Conservation (phyloP, 2,113 vertebrate species). For the Theristicus caerulescens region DNA sequence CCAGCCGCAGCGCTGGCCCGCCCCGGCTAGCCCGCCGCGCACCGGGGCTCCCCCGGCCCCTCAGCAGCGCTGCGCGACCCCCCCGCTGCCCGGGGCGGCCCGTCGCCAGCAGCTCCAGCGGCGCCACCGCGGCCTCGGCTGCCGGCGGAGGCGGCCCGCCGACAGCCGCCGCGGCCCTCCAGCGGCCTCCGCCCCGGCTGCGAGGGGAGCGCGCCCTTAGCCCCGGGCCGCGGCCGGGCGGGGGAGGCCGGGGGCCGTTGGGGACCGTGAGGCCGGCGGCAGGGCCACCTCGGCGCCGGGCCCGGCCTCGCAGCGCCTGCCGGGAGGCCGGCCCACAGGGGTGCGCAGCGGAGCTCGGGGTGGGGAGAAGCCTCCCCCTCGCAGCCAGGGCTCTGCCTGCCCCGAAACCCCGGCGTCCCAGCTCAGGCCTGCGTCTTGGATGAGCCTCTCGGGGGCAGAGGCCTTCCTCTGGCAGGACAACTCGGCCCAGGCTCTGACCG, state of each 20-base stretch:
- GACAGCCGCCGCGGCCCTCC: neutral
- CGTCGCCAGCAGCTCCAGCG: neutral
- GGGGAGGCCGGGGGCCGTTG: neutral
- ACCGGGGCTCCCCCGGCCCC: neutral
- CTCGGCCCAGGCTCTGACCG: neutral
- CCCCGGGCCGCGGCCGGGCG: too few species aligned
- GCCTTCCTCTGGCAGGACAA: neutral
- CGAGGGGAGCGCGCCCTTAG: too few species aligned
- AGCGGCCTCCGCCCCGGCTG: neutral
- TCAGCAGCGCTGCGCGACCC: neutral
- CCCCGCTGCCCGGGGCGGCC: neutral
- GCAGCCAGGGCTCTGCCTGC: neutral
- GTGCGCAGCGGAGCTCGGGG: neutral
- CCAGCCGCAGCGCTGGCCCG: neutral
- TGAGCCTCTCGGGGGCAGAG: neutral
- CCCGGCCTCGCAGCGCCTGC: neutral
- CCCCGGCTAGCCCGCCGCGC: neutral
- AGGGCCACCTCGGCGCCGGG: too few species aligned
- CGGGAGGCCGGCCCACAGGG: neutral
- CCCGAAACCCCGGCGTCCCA: rapidly evolving
- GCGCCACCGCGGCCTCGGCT: neutral
- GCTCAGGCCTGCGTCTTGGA: too few species aligned
- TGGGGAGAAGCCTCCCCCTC: too few species aligned
- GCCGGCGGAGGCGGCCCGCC: too few species aligned
- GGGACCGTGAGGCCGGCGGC: neutral